Conservation (phyloP, 2,113 vertebrate genomes). For the Aptenodytes patagonicus region DNA sequence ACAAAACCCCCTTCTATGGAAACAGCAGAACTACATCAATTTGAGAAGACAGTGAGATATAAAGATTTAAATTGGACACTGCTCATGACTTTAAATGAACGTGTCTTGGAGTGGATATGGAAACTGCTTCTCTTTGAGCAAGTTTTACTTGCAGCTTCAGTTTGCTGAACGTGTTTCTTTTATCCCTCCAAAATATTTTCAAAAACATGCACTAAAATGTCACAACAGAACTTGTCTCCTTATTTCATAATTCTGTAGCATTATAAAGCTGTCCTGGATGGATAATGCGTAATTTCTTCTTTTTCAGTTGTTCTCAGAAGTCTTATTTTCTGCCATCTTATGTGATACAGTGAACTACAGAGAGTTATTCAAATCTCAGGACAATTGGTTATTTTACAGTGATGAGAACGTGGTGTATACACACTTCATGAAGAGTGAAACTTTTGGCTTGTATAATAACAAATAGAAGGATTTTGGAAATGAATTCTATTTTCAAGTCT, state of each 20-base stretch:
- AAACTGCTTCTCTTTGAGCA: not conserved
- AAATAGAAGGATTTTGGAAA: not conserved
- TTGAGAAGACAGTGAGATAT: not conserved
- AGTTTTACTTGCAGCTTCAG: not conserved
- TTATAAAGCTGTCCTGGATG: not conserved
- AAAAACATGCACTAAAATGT: not conserved
- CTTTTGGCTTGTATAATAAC: not conserved
- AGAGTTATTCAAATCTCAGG: not conserved
- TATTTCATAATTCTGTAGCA: not conserved
- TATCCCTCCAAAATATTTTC: not conserved
- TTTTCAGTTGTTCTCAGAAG: not conserved
- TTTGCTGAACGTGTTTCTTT: not conserved
- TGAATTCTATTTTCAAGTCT: not conserved
- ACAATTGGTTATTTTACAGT: not conserved
- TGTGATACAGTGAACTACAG: not conserved
- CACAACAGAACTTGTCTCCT: not conserved
- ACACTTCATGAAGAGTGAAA: not conserved
- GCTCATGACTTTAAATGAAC: not conserved
- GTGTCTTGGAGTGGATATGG: not conserved
- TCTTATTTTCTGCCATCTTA: not conserved
- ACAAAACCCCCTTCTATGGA: not conserved
- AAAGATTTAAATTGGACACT: not conserved
- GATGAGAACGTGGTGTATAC: not conserved
- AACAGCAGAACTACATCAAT: not conserved
- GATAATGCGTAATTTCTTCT: not conserved